Evolutionary conservation across 2,888 invertebrate genomes (phyloP), one percentile per base, ranked within the genome.

Genomic region (Heliconius hortense): DNA sequence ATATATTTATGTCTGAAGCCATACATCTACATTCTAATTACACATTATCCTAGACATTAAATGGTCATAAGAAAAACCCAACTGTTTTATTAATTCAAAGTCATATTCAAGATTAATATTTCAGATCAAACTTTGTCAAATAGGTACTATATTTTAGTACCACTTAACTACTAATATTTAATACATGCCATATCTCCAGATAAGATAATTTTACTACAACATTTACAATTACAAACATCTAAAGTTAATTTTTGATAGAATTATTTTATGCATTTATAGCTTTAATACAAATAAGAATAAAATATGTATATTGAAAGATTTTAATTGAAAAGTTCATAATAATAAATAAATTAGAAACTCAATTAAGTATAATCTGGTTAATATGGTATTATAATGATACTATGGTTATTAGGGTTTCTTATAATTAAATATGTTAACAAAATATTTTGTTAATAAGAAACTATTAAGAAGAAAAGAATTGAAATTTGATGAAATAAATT

Each of bases 121-220:
- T 7, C 24, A 66, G 39, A 39, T 66, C 39, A 24, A 24, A 39
- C 15, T 15, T 66, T 66, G 66, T 24, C 15, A 24, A 66, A 48
- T 48, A 48, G 2, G 48, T 48, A 48, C 15, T 39, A 24, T 39
- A 66, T 60, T 71, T 39, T 28, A 67, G 43, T 43, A 53, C 13
- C 31, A 69, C 53, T 69, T 69, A 56, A 69, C n/a, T 69, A 10
- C 53, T 69, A 43, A 66, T 66, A 66, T 66, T 31, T 53, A 56
- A 31, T 69, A 69, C 56, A 56, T 56, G n/a, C n/a, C 53, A 31
- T 69, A 56, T 31, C n/a, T 66, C 31, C 13, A 56, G 31, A 56
- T 56, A 56, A 69, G 26, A 73, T 56, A 26, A 56, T 21, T 48
- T 56, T 24, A 69, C 69, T 35, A 56, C 56, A 31, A 56, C n/a